Conservation (phyloP, 2,888 invertebrate genomes). For the Meghimatium bilineatum region DNA sequence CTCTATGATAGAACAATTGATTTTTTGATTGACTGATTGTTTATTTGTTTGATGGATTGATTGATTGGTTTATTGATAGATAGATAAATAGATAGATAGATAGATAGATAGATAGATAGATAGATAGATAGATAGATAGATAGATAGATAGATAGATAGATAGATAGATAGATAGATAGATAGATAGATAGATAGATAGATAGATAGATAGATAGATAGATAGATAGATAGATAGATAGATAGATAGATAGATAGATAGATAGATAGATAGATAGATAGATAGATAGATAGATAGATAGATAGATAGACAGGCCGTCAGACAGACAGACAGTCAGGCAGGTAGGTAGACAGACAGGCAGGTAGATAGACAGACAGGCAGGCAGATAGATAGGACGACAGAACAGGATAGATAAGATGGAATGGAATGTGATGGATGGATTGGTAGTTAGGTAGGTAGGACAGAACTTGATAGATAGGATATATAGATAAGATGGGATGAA, state of each 20-base stretch:
- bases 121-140: background rate
- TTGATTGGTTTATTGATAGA: background rate
- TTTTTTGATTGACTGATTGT: too few species aligned
- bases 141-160: background rate
- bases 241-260: slow-evolving; percentile 6
- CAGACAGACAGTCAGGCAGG: background rate
- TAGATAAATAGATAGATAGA: background rate
- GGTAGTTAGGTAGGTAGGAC: background rate
- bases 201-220: slow-evolving; percentile 16
- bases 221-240: slow-evolving; percentile 22
- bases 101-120: background rate
- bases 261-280: slow-evolving; percentile 5
- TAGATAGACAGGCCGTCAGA: background rate
- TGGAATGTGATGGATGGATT: background rate
- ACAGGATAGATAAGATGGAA: background rate
- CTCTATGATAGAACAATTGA: too few species aligned
- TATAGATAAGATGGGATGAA: slow-evolving; percentile 10
- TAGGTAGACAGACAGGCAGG: background rate
- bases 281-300: slow-evolving; percentile 10
- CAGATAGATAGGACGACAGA: background rate
- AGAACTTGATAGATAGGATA: background rate
- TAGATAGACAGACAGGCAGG: background rate
- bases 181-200: background rate
- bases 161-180: background rate
- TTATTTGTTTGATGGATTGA: too few species aligned